phyloP scores from a whole-genome alignment of 2,113 vertebrate genomes.

The Lontra canadensis region DNA sequence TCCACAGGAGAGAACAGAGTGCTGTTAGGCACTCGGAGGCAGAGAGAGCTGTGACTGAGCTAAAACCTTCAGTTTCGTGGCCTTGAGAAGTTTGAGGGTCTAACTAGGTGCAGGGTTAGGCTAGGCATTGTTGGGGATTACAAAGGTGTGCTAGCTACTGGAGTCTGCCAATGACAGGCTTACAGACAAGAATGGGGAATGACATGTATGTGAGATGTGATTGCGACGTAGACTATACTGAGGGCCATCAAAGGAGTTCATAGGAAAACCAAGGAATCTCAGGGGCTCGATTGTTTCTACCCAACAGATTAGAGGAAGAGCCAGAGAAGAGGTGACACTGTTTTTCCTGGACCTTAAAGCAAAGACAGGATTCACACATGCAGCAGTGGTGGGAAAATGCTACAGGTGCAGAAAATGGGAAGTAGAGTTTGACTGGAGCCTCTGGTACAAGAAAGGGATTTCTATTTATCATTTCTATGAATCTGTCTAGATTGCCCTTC shows the following conservation, averaged over 20 bases:
- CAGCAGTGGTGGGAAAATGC: not conserved
- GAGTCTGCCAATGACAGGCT: not conserved
- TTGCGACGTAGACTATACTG: not conserved
- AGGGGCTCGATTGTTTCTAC: not conserved
- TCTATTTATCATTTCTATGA: not conserved
- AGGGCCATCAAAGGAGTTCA: not conserved
- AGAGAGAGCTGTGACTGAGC: not conserved
- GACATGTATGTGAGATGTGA: not conserved
- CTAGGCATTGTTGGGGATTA: not conserved
- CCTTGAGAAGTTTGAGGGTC: not conserved
- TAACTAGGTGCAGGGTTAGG: not conserved
- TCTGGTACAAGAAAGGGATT: not conserved
- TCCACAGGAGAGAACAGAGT: not conserved
- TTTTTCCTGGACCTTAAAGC: not conserved
- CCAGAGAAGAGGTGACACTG: not conserved
- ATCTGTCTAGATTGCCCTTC: not conserved
- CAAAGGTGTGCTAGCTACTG: not conserved
- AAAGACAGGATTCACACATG: not conserved
- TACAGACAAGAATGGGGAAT: not conserved
- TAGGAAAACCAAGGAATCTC: not conserved
- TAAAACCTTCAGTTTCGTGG: not conserved
- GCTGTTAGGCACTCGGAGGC: not conserved
- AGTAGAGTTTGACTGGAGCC: not conserved
- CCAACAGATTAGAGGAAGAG: not conserved
- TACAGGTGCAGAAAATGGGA: not conserved